Conservation (phyloP, 2,113 vertebrate species). For the Proterorhinus semilunaris region DNA sequence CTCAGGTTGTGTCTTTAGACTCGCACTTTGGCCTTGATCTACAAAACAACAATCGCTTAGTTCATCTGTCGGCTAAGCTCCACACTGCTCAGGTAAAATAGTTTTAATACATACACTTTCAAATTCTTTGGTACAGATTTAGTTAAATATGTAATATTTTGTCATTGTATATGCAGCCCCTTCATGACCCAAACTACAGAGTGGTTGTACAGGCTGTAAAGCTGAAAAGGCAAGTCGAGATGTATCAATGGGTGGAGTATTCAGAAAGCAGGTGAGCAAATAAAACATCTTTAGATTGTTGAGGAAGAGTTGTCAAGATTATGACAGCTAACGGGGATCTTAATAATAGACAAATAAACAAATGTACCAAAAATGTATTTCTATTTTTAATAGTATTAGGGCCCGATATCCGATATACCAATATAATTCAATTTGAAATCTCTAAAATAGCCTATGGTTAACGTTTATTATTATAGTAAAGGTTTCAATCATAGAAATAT, state of each 20-base stretch:
- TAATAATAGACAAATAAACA: too few species aligned
- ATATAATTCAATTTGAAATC: too few species aligned
- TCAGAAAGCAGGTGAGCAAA: slow-evolving; percentile 83
- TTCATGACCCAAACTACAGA: slow-evolving; percentile 93
- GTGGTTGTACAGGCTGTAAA: slow-evolving; percentile 89
- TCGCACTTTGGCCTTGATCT: slow-evolving; percentile 73
- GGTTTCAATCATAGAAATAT: too few species aligned
- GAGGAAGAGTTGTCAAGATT: too few species aligned
- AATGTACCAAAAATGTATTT: too few species aligned
- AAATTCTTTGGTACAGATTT: not conserved
- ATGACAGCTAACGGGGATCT: too few species aligned
- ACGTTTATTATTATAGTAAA: too few species aligned
- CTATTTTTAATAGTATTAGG: too few species aligned
- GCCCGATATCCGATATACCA: too few species aligned
- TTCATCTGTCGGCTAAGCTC: slow-evolving; percentile 84
- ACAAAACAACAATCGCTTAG: slow-evolving; percentile 83
- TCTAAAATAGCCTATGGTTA: too few species aligned
- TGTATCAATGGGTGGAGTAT: slow-evolving; percentile 98
- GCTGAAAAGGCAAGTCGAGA: slow-evolving; percentile 90
- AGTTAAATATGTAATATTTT: not conserved
- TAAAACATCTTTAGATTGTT: not conserved
- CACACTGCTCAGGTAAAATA: slow-evolving; percentile 82
- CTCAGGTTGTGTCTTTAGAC: slow-evolving; percentile 80
- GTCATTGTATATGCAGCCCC: slow-evolving; percentile 74
- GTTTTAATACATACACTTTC: not conserved